Conservation (phyloP, 92 coral and sea anemone genomes). For the Epizoanthus illoricatus region DNA sequence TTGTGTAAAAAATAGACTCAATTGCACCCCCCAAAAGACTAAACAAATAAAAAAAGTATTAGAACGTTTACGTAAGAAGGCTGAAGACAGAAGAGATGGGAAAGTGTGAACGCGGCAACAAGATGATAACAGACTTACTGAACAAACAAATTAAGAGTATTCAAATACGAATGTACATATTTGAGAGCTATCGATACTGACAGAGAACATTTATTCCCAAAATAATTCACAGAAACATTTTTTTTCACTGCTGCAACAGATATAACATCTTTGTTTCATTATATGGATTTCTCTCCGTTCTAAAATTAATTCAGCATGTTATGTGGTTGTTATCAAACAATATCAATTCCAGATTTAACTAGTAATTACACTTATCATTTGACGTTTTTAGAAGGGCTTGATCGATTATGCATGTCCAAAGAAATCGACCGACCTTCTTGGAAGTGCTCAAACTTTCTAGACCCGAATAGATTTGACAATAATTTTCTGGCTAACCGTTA, state of each 20-base stretch:
- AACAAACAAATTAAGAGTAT: constrained; percentile 26
- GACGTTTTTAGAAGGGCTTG: constrained; percentile 13
- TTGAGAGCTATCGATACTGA: neutral
- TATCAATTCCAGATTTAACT: constrained; percentile 1
- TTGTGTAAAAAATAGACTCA: neutral
- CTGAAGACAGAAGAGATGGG: neutral
- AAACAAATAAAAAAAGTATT: constrained; percentile 1
- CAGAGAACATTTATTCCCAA: neutral
- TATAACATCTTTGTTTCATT: neutral
- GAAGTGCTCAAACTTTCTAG: neutral
- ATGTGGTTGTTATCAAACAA: neutral
- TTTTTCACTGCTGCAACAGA: neutral
- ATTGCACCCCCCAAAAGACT: neutral
- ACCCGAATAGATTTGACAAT: too few species aligned
- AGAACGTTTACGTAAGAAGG: neutral
- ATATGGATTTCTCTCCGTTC: neutral
- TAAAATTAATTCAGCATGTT: neutral
- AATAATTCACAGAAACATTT: neutral
- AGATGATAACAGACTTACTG: neutral
- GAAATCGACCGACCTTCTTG: constrained; percentile 1
- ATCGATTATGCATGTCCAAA: constrained; percentile 16
- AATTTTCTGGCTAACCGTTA: too few species aligned
- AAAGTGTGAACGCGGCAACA: neutral
- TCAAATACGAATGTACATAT: constrained; percentile 27
- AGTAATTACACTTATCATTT: constrained; percentile 5